These are phyloP conservation scores for Lethrus apterus DNA, from an alignment of 1,140 invertebrate species.

Conservation along the genomic window DNA sequence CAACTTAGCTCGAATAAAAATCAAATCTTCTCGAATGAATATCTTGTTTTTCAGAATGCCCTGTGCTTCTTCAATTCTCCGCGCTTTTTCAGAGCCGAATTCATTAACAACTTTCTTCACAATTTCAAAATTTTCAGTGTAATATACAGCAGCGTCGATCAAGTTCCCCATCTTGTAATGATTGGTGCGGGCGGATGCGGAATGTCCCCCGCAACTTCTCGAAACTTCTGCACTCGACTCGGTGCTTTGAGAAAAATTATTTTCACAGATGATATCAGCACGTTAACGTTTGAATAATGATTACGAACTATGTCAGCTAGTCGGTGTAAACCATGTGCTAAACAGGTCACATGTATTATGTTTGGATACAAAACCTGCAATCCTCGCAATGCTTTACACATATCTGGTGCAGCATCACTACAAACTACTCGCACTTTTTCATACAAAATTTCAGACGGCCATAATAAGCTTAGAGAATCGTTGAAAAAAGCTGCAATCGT, in stretches of 20 bases:
- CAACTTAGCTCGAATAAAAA: slow-evolving; percentile 10
- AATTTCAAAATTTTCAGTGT: slow-evolving; percentile 5
- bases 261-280: slow-evolving; percentile 6
- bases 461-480: no score
- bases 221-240: slow-evolving; percentile 7
- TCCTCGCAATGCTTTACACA: no score
- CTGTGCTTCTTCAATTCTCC: slow-evolving; percentile 9
- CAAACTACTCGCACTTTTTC: no score
- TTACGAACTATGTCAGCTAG: slow-evolving; percentile 42
- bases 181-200: slow-evolving; percentile 4
- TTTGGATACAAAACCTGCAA: no score
- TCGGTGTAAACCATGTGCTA: slow-evolving; percentile 33
- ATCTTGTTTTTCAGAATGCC: slow-evolving; percentile 1
- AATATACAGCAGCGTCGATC: neutral
- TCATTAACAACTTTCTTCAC: slow-evolving; percentile 8
- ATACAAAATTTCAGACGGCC: no score
- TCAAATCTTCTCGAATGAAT: no score
- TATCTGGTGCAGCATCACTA: no score
- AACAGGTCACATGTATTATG: no score
- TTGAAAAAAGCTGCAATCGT: no score
- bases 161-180: neutral
- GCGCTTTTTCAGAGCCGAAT: slow-evolving; percentile 2
- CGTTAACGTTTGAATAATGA: slow-evolving; percentile 31
- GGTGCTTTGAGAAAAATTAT: slow-evolving; percentile 15
- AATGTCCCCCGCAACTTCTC: slow-evolving; percentile 3